Evolutionary conservation across 2,113 vertebrate genomes (phyloP).

Genomic region (Zapornia atra): DNA sequence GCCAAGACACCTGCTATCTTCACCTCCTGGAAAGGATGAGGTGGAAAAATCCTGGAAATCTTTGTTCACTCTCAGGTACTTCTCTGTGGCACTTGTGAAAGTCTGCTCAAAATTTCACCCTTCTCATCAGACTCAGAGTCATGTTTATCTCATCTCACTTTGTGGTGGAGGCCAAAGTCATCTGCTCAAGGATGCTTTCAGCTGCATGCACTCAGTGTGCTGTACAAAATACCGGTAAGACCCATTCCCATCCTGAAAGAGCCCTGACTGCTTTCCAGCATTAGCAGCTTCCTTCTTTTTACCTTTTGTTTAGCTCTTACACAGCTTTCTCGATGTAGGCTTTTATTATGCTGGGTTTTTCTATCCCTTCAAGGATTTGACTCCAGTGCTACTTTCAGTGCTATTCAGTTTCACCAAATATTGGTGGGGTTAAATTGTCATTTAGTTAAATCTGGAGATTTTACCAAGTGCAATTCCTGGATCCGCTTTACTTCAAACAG

Average conservation of each 20-base stretch:
- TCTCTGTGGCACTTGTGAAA: neutral
- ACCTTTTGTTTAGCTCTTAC: neutral
- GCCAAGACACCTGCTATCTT: neutral
- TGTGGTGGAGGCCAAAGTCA: neutral
- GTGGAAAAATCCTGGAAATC: neutral
- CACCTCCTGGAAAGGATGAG: neutral
- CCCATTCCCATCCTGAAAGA: neutral
- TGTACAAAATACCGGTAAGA: neutral
- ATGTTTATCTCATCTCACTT: neutral
- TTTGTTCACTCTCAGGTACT: neutral
- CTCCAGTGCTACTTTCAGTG: neutral
- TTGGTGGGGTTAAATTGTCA: fast-evolving
- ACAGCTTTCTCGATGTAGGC: neutral
- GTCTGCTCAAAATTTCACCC: neutral
- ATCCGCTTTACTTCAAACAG: neutral
- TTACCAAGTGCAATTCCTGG: neutral
- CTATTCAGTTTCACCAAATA: neutral
- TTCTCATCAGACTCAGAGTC: neutral
- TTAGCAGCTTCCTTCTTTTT: neutral
- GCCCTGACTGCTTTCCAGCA: neutral
- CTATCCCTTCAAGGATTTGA: neutral
- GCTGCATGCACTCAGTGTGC: neutral
- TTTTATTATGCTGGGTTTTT: neutral
- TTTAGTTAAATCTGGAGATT: neutral
- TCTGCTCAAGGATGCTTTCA: neutral